Evolutionary conservation across 2,888 invertebrate species (phyloP).

Genomic region (Synanthedon myopaeformis): DNA sequence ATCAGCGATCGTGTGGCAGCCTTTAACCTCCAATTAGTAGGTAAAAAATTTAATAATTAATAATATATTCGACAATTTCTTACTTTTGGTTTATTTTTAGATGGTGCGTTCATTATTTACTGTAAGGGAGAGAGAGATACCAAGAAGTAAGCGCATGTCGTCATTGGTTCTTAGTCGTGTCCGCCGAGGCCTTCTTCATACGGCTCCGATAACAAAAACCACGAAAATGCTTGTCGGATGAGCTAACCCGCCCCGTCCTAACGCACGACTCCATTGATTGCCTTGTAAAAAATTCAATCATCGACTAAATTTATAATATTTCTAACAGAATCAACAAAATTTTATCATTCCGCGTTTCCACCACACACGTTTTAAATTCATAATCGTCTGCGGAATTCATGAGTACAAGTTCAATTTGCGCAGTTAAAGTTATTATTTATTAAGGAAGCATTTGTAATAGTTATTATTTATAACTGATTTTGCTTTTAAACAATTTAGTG

Average conservation of each 20-base stretch:
- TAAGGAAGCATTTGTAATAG: no score
- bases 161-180: constrained; percentile 60
- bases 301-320: constrained; percentile 49
- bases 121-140: background rate
- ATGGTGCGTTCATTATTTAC: background rate
- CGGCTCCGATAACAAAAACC: constrained; percentile 55
- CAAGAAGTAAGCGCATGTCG: constrained; percentile 33
- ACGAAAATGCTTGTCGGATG: constrained; percentile 63
- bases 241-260: constrained; percentile 62
- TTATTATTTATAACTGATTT: no score
- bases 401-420: background rate
- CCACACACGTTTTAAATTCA: no score
- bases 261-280: constrained; percentile 63
- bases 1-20: no score
- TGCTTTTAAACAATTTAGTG: no score
- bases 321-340: constrained; percentile 38
- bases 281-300: constrained; percentile 63
- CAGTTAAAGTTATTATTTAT: background rate
- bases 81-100: no score
- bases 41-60: no score
- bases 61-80: no score
- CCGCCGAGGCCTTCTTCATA: constrained; percentile 53
- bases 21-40: no score
- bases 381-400: background rate
- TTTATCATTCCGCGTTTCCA: constrained; percentile 15